phyloP scores from a whole-genome alignment of 2,888 invertebrate species.

The Maniola hyperantus region DNA sequence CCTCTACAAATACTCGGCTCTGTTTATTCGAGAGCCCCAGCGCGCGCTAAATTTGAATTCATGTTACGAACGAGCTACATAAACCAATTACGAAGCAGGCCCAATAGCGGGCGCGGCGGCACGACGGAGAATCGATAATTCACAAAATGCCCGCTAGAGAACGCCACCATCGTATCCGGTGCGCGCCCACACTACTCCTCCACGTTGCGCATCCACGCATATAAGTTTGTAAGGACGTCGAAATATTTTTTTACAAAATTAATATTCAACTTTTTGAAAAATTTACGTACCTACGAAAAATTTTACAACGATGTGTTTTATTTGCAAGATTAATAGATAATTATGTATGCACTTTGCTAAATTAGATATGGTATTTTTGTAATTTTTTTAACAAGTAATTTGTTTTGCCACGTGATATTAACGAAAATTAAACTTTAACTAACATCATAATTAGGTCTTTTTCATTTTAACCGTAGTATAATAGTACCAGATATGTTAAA shows the following conservation, averaged over 20 bases:
- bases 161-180: slow-evolving; percentile 67
- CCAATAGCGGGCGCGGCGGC: slow-evolving; percentile 69
- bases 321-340: background rate
- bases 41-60: slow-evolving; percentile 81
- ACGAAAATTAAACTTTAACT: background rate
- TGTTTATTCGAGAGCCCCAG: slow-evolving; percentile 63
- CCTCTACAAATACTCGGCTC: slow-evolving; percentile 63
- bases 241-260: slow-evolving; percentile 25
- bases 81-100: slow-evolving; percentile 77
- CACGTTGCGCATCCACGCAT: slow-evolving; percentile 73
- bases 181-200: slow-evolving; percentile 79
- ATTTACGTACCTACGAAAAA: slow-evolving; percentile 17
- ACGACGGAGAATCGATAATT: slow-evolving; percentile 78
- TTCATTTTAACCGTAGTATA: background rate
- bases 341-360: background rate
- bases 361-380: background rate
- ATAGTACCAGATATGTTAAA: background rate
- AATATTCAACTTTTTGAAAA: background rate
- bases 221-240: slow-evolving; percentile 64
- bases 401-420: background rate
- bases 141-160: slow-evolving; percentile 81
- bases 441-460: background rate
- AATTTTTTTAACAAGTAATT: background rate
- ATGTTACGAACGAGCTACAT: slow-evolving; percentile 77
- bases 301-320: background rate